These are phyloP conservation scores for Habroteleia sp. DNA, from an alignment of 2,888 invertebrate species.

Conservation along the genomic window DNA sequence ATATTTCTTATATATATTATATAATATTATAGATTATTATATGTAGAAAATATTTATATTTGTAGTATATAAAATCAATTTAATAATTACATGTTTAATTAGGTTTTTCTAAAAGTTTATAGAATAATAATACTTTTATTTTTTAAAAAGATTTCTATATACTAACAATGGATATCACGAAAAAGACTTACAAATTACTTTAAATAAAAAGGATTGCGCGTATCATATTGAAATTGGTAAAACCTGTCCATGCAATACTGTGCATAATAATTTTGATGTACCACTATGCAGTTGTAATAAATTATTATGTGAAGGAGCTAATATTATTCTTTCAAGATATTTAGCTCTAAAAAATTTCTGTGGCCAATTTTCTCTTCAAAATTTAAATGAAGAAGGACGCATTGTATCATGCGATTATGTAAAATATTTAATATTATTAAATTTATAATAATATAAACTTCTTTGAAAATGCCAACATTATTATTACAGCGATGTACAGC, in stretches of 20 bases:
- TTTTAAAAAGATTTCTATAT: constrained; percentile 80
- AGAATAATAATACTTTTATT: neutral
- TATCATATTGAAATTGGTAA: constrained; percentile 83
- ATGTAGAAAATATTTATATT: no score
- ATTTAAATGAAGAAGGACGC: constrained; percentile 84
- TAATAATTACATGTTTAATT: no score
- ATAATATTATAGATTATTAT: no score
- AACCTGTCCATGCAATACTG: constrained; percentile 81
- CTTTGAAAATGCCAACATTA: no score
- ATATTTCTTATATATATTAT: no score
- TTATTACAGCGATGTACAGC: constrained; percentile 67
- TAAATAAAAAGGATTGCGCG: constrained; percentile 68
- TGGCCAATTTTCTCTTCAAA: constrained; percentile 83
- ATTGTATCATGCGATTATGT: constrained; percentile 85
- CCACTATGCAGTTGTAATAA: constrained; percentile 81
- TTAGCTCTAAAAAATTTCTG: constrained; percentile 82
- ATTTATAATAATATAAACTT: no score
- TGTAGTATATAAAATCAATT: no score
- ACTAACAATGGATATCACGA: constrained; percentile 81
- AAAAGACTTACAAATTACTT: constrained; percentile 82
- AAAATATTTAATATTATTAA: constrained; percentile 66
- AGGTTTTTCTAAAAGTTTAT: no score
- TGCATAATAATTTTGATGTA: constrained; percentile 82
- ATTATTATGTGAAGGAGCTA: constrained; percentile 85
- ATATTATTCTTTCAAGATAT: constrained; percentile 84